Percentiles rank a stretch among this genome's conserved stretches.
phyloP scores from a whole-genome alignment of 2,797 vertebrate species.

The Sylvia borin region DNA sequence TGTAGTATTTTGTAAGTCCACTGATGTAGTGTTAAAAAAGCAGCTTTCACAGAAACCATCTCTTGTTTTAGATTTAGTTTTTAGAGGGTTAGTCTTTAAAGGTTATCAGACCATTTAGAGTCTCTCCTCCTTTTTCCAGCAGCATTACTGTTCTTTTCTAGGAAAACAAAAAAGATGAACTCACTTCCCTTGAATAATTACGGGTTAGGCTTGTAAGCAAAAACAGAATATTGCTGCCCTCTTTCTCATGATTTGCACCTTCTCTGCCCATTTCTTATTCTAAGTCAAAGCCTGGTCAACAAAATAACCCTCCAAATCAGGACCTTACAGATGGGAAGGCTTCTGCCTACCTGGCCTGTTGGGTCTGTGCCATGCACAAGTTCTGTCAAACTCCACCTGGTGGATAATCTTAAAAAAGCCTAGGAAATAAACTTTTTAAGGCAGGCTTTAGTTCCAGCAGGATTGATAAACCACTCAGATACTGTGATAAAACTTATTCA shows the following conservation, averaged over 20 bases:
- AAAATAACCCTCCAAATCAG: not conserved
- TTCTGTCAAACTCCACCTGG: constrained; percentile 15
- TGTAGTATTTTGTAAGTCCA: not conserved
- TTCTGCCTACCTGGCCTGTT: not conserved
- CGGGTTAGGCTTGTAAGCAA: not conserved
- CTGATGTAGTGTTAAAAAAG: fast-evolving
- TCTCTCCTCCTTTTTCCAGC: not conserved
- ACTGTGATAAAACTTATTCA: fast-evolving
- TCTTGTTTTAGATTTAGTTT: not conserved
- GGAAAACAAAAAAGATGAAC: not conserved
- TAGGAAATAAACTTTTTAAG: not conserved
- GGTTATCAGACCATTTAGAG: not conserved
- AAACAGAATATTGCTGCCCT: not conserved
- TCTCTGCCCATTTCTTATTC: not conserved
- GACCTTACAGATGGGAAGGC: not conserved
- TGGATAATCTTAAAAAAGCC: not conserved
- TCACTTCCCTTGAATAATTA: not conserved
- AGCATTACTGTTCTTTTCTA: not conserved
- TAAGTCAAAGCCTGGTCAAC: not conserved
- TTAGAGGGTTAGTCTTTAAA: not conserved
- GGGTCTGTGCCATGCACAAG: not conserved
- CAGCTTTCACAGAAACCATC: not conserved
- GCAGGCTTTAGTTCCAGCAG: not conserved
- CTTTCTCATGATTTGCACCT: not conserved
- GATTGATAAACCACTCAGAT: not conserved